phyloP scores from a whole-genome alignment of 2,888 invertebrate species.

The Linyphia triangularis region DNA sequence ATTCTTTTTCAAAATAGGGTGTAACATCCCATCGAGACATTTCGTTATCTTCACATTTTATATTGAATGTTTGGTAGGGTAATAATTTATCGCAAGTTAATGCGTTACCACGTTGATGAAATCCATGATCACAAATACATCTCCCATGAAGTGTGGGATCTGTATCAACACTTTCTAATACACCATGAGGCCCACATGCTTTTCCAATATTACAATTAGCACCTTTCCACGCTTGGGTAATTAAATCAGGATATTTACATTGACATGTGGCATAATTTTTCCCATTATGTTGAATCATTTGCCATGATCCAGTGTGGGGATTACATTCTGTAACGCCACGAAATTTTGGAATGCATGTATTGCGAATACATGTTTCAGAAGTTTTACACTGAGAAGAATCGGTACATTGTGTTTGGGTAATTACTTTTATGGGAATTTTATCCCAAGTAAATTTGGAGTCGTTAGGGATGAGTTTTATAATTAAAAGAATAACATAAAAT shows the following conservation, averaged over 20 bases:
- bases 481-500: conserved; percentile 8
- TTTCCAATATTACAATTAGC: conserved; percentile 19
- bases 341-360: conserved; percentile 14
- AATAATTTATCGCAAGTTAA: neutral
- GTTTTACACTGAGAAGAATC: neutral
- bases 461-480: neutral
- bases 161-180: neutral
- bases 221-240: conserved; percentile 4
- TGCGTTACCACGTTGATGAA: neutral
- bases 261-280: neutral
- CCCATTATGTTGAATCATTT: neutral
- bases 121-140: conserved; percentile 24
- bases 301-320: conserved; percentile 1
- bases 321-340: conserved; percentile 2
- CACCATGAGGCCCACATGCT: conserved; percentile 28
- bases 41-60: neutral
- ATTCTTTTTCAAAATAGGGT: neutral
- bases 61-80: neutral
- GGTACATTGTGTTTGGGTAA: neutral
- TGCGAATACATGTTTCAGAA: neutral
- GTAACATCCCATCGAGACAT: neutral
- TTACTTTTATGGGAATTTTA: neutral
- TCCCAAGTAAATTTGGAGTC: conserved; percentile 13
- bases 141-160: neutral
- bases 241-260: conserved; percentile 44